A percentile compares a stretch with the other conserved stretches of the same genome.
These are phyloP conservation scores for Pristionchus arcanus DNA, from an alignment of 2,888 invertebrate species.

Conservation along the genomic window DNA sequence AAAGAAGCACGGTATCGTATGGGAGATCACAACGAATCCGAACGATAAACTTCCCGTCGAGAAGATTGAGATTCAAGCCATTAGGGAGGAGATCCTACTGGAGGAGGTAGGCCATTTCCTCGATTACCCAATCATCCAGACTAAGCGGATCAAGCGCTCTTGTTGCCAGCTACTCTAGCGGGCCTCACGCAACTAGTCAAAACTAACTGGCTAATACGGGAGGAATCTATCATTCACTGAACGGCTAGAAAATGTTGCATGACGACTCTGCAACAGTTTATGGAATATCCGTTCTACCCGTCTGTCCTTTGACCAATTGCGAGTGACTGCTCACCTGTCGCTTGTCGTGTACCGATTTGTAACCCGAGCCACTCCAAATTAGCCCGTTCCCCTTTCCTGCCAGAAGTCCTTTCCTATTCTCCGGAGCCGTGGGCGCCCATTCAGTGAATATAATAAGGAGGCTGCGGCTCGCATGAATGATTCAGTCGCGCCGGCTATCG, in stretches of 20 bases:
- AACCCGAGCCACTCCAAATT: slow-evolving; percentile 1
- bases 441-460: neutral
- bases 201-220: no score
- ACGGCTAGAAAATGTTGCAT: no score
- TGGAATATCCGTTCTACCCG: no score
- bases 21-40: slow-evolving; percentile 68
- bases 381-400: neutral
- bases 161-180: no score
- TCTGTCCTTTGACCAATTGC: no score
- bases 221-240: no score
- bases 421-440: neutral
- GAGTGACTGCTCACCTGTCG: neutral
- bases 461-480: slow-evolving; percentile 17
- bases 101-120: slow-evolving; percentile 39
- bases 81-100: slow-evolving; percentile 55
- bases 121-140: neutral
- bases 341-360: neutral
- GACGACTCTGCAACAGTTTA: no score
- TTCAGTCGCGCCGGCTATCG: neutral
- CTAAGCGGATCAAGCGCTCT: neutral
- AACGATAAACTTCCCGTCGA: slow-evolving; percentile 63
- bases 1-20: slow-evolving; percentile 68
- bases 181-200: no score
- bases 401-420: neutral
- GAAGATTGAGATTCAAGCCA: slow-evolving; percentile 64